A percentile compares a stretch with the other conserved stretches of the same genome.
phyloP scores from a whole-genome alignment of 2,888 invertebrate genomes.

The Tetrapedia diversipes region DNA sequence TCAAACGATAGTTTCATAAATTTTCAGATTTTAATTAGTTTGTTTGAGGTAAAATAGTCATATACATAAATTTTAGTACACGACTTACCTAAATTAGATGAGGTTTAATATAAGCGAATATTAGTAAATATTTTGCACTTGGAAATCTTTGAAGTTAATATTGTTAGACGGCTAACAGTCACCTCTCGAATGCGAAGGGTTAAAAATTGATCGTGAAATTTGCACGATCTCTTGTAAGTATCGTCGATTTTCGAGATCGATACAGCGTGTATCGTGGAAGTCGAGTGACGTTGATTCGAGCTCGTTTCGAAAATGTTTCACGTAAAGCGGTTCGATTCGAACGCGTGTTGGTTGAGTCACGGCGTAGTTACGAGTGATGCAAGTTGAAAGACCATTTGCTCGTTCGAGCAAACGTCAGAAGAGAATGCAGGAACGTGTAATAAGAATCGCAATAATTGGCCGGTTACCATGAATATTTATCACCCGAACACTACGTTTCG shows the following conservation, averaged over 20 bases:
- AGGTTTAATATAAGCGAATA: too few species aligned
- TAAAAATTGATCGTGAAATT: too few species aligned
- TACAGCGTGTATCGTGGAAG: not conserved
- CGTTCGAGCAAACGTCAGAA: conserved; percentile 35
- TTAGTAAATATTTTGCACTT: too few species aligned
- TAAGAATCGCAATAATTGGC: conserved; percentile 36
- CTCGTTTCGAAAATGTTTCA: conserved; percentile 24
- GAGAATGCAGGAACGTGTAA: conserved; percentile 29
- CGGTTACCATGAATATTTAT: conserved; percentile 28
- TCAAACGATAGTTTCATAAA: too few species aligned
- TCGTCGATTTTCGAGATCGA: not conserved
- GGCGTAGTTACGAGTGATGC: conserved; percentile 50
- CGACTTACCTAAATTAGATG: too few species aligned
- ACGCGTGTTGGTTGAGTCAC: conserved; percentile 37
- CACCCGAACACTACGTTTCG: not conserved
- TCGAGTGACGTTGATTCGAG: not conserved
- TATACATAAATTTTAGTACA: too few species aligned
- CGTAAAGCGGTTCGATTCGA: conserved; percentile 17
- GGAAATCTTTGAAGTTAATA: too few species aligned
- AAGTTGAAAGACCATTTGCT: conserved; percentile 54
- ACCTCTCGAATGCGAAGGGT: too few species aligned
- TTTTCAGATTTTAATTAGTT: too few species aligned
- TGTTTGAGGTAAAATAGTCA: too few species aligned
- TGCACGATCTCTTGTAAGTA: not conserved
- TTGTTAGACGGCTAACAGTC: too few species aligned